Evolutionary conservation across 2,888 invertebrate species (phyloP).

Genomic region (Acrocera orbiculus): DNA sequence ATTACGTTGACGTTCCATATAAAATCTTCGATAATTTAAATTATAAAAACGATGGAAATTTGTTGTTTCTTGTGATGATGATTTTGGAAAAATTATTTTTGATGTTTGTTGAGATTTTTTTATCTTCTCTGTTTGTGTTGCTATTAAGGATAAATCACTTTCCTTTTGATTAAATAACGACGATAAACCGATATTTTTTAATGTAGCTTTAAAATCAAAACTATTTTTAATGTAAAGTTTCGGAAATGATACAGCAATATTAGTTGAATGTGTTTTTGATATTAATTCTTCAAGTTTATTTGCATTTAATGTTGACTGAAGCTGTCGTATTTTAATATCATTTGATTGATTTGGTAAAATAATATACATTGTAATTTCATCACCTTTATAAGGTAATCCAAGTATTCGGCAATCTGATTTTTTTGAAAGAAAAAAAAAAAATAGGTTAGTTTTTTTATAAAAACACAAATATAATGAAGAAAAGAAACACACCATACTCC

Average conservation of each 20-base stretch:
- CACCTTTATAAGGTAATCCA: constrained; percentile 48
- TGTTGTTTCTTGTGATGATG: too few species aligned
- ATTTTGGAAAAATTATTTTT: too few species aligned
- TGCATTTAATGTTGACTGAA: constrained; percentile 32
- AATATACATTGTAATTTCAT: constrained; percentile 43
- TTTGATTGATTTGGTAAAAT: constrained; percentile 39
- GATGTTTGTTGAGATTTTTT: too few species aligned
- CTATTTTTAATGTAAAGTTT: constrained; percentile 51
- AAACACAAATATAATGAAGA: not conserved
- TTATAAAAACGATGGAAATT: too few species aligned
- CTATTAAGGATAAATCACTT: constrained; percentile 51
- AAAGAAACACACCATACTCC: constrained; percentile 9
- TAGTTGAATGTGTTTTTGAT: constrained; percentile 28
- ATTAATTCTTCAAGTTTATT: constrained; percentile 29
- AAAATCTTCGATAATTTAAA: too few species aligned
- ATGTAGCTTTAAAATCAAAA: constrained; percentile 35
- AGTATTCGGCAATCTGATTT: constrained; percentile 37
- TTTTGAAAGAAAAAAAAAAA: constrained; percentile 19
- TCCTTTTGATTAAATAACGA: constrained; percentile 41
- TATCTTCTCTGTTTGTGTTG: too few species aligned
- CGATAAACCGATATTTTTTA: constrained; percentile 40
- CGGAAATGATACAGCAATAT: constrained; percentile 44
- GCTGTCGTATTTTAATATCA: constrained; percentile 27
- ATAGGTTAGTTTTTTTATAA: not conserved
- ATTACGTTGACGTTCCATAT: too few species aligned